Evolutionary conservation across 2,888 invertebrate genomes (phyloP), one percentile per base, ranked within the genome.

Genomic region (Crepidodera aurea): DNA sequence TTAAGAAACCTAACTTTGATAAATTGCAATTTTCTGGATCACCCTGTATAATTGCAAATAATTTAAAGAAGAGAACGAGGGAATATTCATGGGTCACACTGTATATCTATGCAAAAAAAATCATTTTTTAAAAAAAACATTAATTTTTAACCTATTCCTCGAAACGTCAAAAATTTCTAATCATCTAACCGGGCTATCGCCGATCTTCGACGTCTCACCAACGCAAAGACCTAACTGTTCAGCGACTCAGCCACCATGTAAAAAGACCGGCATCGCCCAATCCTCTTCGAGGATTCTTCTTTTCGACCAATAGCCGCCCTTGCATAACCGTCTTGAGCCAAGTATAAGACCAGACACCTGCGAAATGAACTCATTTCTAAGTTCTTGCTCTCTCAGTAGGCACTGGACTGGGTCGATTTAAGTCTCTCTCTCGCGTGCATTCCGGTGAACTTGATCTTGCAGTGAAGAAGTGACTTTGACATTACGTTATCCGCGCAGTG

Each of bases 291-390:
- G 68, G 71, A 72, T 72, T 76, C 73, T 69, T 74, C 74, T 72
- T 73, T 71, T 71, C 71, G 70, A 61, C 79, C 79, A 79, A 78
- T 79, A 73, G 69, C 72, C 75, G 75, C 68, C 72, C 68, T 73
- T 70, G 74, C 73, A 71, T 69, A 57, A 57, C 57, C 57, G 29
- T 57, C 57, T 57, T 50, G 7, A 27, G 71, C 67, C 73, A 70
- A 69, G 74, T 79, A 79, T 79, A 79, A 79, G 78, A 77, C 77
- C 70, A 72, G 76, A 75, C 77, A 75, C 77, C 76, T 78, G 79
- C 74, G 72, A 68, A 68, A 69, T 75, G 77, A 71, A 76, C 77
- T 77, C 79, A 79, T 78, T 79, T 78, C 77, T 74, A 72, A 51
- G 54, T 60, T 60, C 66, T 64, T 62, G 13, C 50, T 55, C 64